Percentiles rank a stretch among this genome's conserved stretches.
Evolutionary conservation across 2,888 invertebrate species (phyloP).

Genomic region (Falcaria lacertinaria): DNA sequence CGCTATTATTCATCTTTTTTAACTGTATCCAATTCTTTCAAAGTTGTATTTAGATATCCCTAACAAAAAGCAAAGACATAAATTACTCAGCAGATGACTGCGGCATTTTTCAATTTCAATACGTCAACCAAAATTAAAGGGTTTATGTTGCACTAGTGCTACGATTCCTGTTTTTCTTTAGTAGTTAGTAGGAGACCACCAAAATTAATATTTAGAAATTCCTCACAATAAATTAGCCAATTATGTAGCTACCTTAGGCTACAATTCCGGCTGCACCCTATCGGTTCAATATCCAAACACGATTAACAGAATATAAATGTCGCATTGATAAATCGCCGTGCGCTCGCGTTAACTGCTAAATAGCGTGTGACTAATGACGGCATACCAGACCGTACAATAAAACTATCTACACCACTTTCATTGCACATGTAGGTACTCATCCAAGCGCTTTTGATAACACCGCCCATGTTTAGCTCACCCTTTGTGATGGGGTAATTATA

Average conservation of each 20-base stretch:
- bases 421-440: constrained; percentile 18
- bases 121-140: too few relatives aligned
- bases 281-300: constrained; percentile 49
- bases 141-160: too few relatives aligned
- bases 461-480: neutral
- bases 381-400: constrained; percentile 25
- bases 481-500: neutral
- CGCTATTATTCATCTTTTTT: too few relatives aligned
- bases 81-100: too few relatives aligned
- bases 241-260: constrained; percentile 20
- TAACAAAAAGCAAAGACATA: too few relatives aligned
- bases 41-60: too few relatives aligned
- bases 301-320: constrained; percentile 74
- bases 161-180: too few relatives aligned
- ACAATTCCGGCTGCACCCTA: constrained; percentile 20
- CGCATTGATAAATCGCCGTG: constrained; percentile 68
- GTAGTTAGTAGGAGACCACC: too few relatives aligned
- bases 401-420: constrained; percentile 27
- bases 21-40: too few relatives aligned
- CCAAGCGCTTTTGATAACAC: constrained; percentile 2
- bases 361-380: constrained; percentile 72
- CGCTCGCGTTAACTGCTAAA: constrained; percentile 68
- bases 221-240: constrained; percentile 6
- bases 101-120: too few relatives aligned
- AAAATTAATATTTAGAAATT: too few relatives aligned